Conservation (phyloP, 1,140 invertebrate species). For the Tenebrio molitor region DNA sequence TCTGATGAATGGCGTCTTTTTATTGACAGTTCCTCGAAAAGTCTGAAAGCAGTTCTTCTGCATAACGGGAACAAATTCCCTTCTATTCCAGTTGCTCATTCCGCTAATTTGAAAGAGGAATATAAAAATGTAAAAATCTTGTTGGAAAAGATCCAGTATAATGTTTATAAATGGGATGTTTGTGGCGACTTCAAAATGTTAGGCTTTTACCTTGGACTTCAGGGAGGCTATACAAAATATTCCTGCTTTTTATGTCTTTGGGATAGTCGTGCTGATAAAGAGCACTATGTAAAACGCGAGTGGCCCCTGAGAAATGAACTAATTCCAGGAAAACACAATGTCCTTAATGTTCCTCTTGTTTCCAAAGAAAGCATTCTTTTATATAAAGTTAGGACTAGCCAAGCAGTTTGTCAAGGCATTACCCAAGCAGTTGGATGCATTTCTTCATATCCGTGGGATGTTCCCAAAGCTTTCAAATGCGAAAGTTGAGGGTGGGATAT, state of each 20-base stretch:
- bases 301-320: slow-evolving; percentile 54
- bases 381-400: slow-evolving; percentile 63
- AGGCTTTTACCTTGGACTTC: slow-evolving; percentile 63
- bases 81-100: slow-evolving; percentile 61
- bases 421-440: neutral
- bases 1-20: slow-evolving; percentile 58
- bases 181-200: slow-evolving; percentile 62
- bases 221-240: slow-evolving; percentile 67
- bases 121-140: slow-evolving; percentile 61
- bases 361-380: slow-evolving; percentile 25
- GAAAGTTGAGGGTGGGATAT: slow-evolving; percentile 1
- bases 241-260: slow-evolving; percentile 67
- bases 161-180: slow-evolving; percentile 59
- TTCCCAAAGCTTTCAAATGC: slow-evolving; percentile 12
- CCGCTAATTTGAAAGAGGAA: slow-evolving; percentile 61
- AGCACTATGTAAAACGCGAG: slow-evolving; percentile 53
- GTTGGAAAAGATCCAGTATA: slow-evolving; percentile 60
- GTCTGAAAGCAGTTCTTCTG: slow-evolving; percentile 63
- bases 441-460: neutral
- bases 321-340: slow-evolving; percentile 56
- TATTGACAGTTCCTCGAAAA: slow-evolving; percentile 60
- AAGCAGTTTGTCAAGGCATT: slow-evolving; percentile 65
- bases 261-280: slow-evolving; percentile 63
- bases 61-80: slow-evolving; percentile 63
- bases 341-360: slow-evolving; percentile 50